Evolutionary conservation across 1,140 invertebrate species (phyloP).

Genomic region (Ceratina japonica): DNA sequence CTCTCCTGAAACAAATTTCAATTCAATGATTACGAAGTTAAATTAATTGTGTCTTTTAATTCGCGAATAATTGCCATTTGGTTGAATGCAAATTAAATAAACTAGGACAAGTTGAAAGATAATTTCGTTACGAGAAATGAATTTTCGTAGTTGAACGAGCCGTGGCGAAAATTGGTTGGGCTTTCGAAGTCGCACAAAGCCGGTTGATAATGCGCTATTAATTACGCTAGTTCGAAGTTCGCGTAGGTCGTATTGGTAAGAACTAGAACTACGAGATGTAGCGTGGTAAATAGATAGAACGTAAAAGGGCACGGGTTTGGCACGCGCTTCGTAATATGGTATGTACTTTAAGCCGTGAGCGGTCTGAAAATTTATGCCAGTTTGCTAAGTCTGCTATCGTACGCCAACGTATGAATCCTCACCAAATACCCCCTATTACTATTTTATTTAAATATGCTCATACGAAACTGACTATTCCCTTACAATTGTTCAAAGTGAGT

Average conservation of each 20-base stretch:
- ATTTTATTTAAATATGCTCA: slow-evolving; percentile 28
- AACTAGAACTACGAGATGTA: slow-evolving; percentile 16
- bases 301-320: slow-evolving; percentile 52
- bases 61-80: no score
- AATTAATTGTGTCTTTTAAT: no score
- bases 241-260: slow-evolving; percentile 5
- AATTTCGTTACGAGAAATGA: background rate
- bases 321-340: slow-evolving; percentile 56
- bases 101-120: no score
- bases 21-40: no score
- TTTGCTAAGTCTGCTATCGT: slow-evolving; percentile 69
- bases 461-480: no score
- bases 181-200: slow-evolving; percentile 16
- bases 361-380: slow-evolving; percentile 66
- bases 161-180: slow-evolving; percentile 3
- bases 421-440: slow-evolving; percentile 50
- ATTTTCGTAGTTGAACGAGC: background rate
- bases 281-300: slow-evolving; percentile 20
- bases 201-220: slow-evolving; percentile 30
- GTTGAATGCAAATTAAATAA: no score
- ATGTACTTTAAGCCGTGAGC: slow-evolving; percentile 51
- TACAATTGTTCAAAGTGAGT: no score
- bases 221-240: slow-evolving; percentile 11
- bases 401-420: slow-evolving; percentile 58
- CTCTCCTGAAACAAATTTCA: no score